Evolutionary conservation across 1,140 invertebrate genomes (phyloP), one percentile per base, ranked within the genome.

Genomic region (Trichomalopsis sarcophagae): DNA sequence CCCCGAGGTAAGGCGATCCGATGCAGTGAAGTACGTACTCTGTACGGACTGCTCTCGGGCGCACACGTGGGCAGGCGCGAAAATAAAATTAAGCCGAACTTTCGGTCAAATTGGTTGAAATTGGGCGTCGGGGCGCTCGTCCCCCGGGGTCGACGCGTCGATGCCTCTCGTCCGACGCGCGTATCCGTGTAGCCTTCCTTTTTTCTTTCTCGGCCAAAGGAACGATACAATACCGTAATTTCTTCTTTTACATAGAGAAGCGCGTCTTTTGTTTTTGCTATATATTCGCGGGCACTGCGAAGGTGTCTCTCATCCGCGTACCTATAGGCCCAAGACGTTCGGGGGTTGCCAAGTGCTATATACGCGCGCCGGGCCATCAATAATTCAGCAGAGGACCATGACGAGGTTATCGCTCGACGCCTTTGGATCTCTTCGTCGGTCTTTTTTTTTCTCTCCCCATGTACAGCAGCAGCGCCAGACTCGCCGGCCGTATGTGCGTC

Each of bases 81-180:
- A 94, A 94, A 94, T 94, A 94, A 94, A 94, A 94, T 94, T 94
- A 94, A 93, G 91, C 91, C 91, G 92, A 94, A 94, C 93, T 94
- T 94, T 94, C 90, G 93, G 91, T 92, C 90, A 94, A 94, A 94
- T 94, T 94, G 94, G 93, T 94, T 93, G 92, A 93, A 94, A 94
- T 94, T 94, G 94, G 94, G 91, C 93, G 91, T 87, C 87, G 90
- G 88, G 90, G 87, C 90, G 88, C 30, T 33, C 81, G 88, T 90
- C 91, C 91, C 86, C 77, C 87, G 90, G 90, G 88, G 84, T 76
- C 47, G 47, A 14, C 9, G 50, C 81, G 2, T 40, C 62, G 66
- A 69, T 69, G 44, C 47, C 75, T 62, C 44, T 62, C 30, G 17
- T 55, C 33, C 77, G 17, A 62, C 55, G 6, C 55, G 21, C 21